Base-by-base conservation (phyloP, 2,113 vertebrate genomes). In the Oreochromis tanganicae region DNA sequence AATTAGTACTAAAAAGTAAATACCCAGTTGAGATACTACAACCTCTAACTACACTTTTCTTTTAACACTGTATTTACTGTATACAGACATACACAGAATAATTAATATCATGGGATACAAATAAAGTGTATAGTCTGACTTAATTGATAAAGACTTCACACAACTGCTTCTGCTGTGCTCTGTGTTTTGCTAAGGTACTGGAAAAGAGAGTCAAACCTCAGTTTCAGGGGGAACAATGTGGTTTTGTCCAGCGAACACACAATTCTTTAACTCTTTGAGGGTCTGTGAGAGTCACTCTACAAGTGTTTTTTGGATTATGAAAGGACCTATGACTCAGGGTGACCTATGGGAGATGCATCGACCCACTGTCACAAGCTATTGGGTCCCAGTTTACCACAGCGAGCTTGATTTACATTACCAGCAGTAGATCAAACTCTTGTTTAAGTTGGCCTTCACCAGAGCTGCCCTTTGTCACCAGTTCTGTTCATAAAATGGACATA, bases 161-260 rank as follows among this genome's bases (percentile, higher is more conserved):
- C 24, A 32, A 50, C 71, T 48, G 5, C 16, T 50, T 0, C 71
- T 75, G 71, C 2, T 50, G 14, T 75, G 68, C 9, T 27, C 68
- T 75, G 14, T 17, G 24, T 50, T 7, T 32, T 50, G 24, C 43
- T 12, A 0, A 46, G 27, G 1, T 50, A 0, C 21, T 50, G 41
- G 41, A 50, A 6, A 50, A 29, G 14, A 75, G 71, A 29, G 43
- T 75, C 43, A 29, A 32, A 78, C 71, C 24, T 78, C 4, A 11
- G 16, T 19, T 50, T 75, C 68, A 75, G 16, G 9, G 7, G 43
- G 24, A 75, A 75, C 71, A 75, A 75, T 32, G 73, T n/a, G 68
- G 29, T 75, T 3, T 78, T 50, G 16, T 32, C 27, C 27, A 78
- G 43, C 3, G 4, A 48, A 48, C 71, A 50, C 43, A 29, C 9